Conservation (phyloP, 2,113 vertebrate species). For the Corapipo altera region DNA sequence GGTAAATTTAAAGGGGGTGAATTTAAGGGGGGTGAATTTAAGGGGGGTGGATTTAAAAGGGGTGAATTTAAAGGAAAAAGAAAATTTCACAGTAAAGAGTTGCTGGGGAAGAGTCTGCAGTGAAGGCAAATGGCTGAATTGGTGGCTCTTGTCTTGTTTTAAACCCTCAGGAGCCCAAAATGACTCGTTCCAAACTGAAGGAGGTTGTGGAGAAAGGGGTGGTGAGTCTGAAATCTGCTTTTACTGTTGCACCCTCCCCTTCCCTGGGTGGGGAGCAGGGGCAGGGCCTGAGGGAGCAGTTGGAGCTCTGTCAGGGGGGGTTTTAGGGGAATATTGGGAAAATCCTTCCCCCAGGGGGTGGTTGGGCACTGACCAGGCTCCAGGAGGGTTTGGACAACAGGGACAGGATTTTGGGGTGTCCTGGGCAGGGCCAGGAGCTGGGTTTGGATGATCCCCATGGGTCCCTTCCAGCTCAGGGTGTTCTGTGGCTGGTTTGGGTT, state of each 20-base stretch:
- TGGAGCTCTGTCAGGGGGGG: background rate
- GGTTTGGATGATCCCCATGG: background rate
- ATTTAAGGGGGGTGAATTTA: background rate
- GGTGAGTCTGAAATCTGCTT: slow-evolving; percentile 71
- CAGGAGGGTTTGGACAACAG: rapidly evolving
- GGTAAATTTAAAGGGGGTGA: background rate
- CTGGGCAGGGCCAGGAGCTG: background rate
- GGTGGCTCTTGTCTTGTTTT: background rate
- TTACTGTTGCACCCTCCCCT: background rate
- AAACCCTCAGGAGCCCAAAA: slow-evolving; percentile 88
- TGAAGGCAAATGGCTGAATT: background rate
- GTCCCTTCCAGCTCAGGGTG: background rate
- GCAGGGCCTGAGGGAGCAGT: background rate
- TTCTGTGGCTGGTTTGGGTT: background rate
- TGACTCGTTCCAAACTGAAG: slow-evolving; percentile 96
- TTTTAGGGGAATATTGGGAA: rapidly evolving
- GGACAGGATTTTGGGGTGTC: background rate
- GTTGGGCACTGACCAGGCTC: background rate
- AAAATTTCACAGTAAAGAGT: background rate
- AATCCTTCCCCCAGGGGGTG: background rate
- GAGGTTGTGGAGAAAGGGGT: slow-evolving; percentile 91
- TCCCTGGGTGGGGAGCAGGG: background rate
- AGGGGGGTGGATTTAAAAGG: background rate
- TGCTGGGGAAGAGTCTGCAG: background rate
- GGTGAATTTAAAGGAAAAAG: background rate